phyloP scores from a whole-genome alignment of 1,140 invertebrate genomes.

The Vanessa tameamea region DNA sequence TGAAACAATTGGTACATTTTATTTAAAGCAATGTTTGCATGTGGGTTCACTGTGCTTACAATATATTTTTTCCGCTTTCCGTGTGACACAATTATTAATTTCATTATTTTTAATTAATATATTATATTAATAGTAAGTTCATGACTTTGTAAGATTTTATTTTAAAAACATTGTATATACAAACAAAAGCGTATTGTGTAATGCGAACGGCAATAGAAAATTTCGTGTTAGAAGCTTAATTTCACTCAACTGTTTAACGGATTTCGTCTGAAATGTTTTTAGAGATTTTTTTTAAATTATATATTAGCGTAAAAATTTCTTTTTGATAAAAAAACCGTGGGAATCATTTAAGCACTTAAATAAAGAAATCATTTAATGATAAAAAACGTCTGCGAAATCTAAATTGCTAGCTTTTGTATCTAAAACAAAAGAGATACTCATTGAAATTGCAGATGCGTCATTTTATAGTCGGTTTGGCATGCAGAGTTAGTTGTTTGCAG shows the following conservation, averaged over 20 bases:
- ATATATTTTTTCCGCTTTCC: slow-evolving; percentile 50
- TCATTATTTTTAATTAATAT: slow-evolving; percentile 13
- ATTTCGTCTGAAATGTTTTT: not conserved
- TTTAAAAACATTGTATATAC: not conserved
- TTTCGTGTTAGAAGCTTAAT: not conserved
- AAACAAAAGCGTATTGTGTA: not conserved
- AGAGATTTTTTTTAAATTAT: not conserved
- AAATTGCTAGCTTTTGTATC: slow-evolving; percentile 17
- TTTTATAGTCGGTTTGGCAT: slow-evolving; percentile 32
- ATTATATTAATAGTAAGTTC: slow-evolving; percentile 16
- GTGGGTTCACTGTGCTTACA: slow-evolving; percentile 69
- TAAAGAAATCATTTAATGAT: not conserved
- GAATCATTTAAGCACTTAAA: not conserved
- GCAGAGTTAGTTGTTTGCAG: slow-evolving; percentile 18
- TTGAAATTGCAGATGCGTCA: slow-evolving; percentile 35
- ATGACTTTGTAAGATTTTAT: not conserved
- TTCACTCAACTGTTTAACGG: not conserved
- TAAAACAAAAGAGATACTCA: slow-evolving; percentile 28
- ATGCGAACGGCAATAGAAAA: slow-evolving; percentile 1
- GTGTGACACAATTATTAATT: slow-evolving; percentile 41
- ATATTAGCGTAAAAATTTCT: not conserved
- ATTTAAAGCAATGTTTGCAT: slow-evolving; percentile 65
- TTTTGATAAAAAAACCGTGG: not conserved
- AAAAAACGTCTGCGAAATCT: not conserved
- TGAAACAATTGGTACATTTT: slow-evolving; percentile 48